These are phyloP conservation scores for Caradrina kadenii DNA, from an alignment of 2,888 invertebrate species.

Conservation along the genomic window DNA sequence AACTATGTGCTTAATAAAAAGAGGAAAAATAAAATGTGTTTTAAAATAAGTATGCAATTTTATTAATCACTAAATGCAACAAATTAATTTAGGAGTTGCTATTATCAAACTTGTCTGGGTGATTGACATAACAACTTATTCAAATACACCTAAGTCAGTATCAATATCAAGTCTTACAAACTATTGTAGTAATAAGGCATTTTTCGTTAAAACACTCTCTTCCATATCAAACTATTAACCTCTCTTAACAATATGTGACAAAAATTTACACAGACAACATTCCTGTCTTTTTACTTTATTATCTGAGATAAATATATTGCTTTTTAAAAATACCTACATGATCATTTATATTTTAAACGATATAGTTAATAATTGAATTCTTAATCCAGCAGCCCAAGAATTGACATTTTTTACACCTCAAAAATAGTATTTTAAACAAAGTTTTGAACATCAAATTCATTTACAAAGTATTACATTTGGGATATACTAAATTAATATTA, in stretches of 20 bases:
- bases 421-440: constrained; percentile 52
- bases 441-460: constrained; percentile 38
- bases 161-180: constrained; percentile 89
- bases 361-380: constrained; percentile 83
- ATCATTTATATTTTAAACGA: constrained; percentile 80
- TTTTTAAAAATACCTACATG: constrained; percentile 73
- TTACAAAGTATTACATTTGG: constrained; percentile 19
- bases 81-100: constrained; percentile 88
- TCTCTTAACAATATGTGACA: constrained; percentile 84
- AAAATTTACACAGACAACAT: constrained; percentile 83
- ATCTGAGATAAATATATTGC: constrained; percentile 84
- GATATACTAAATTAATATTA: constrained; percentile 36
- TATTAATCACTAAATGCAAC: constrained; percentile 90
- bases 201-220: constrained; percentile 89
- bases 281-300: constrained; percentile 77
- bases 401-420: constrained; percentile 78
- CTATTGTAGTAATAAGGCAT: constrained; percentile 90
- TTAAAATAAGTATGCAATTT: constrained; percentile 90
- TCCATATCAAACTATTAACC: constrained; percentile 90
- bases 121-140: constrained; percentile 83
- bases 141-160: constrained; percentile 87
- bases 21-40: constrained; percentile 67
- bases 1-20: constrained; percentile 1
- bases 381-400: constrained; percentile 84
- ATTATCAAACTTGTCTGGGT: constrained; percentile 80